These are phyloP conservation scores for Pelmatolapia mariae DNA, from an alignment of 2,113 vertebrate species.

Conservation along the genomic window DNA sequence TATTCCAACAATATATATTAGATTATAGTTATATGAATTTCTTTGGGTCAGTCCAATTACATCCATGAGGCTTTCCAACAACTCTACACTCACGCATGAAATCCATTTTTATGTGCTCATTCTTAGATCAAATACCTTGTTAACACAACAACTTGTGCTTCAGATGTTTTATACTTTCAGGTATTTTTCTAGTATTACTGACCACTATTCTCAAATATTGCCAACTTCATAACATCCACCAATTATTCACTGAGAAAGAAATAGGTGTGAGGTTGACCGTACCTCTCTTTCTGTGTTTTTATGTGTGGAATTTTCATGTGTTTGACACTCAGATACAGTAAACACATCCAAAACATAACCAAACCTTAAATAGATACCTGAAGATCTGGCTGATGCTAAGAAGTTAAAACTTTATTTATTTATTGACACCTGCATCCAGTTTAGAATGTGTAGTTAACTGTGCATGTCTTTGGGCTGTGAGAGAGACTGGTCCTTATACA, in stretches of 20 bases:
- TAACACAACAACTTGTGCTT: neutral
- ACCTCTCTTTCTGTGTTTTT: neutral
- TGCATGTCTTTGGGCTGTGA: rapidly evolving
- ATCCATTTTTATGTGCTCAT: neutral
- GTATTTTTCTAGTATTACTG: neutral
- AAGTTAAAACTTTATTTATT: neutral
- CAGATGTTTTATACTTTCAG: rapidly evolving
- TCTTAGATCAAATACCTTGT: neutral
- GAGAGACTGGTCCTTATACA: rapidly evolving
- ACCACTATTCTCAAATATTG: neutral
- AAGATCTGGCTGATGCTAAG: neutral
- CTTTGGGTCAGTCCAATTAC: neutral
- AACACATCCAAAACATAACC: neutral
- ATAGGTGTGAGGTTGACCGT: neutral
- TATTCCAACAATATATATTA: neutral
- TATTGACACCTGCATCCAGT: neutral
- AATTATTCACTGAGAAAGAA: neutral
- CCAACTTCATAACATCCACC: neutral
- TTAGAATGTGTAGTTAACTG: neutral
- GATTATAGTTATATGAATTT: neutral
- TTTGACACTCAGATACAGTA: neutral
- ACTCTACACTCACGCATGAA: rapidly evolving
- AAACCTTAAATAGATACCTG: neutral
- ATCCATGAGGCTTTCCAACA: rapidly evolving
- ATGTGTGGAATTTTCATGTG: neutral